phyloP scores from a whole-genome alignment of 2,797 vertebrate species.

The Phataginus tricuspis region DNA sequence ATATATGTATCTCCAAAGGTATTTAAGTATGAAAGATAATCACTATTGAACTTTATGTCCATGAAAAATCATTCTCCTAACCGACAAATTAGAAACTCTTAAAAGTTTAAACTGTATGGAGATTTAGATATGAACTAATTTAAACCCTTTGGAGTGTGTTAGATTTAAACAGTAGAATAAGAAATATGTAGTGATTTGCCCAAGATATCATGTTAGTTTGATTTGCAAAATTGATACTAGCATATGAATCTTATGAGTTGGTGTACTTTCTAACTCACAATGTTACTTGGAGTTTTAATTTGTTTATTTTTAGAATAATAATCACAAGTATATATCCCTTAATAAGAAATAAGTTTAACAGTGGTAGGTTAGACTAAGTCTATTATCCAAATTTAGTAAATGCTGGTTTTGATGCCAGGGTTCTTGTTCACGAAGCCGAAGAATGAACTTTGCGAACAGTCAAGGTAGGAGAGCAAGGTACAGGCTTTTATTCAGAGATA shows the following conservation, averaged over 20 bases:
- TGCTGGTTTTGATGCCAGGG: neutral
- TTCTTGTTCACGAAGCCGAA: no score
- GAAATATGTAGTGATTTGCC: neutral
- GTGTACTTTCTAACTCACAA: neutral
- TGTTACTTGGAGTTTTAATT: neutral
- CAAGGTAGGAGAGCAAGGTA: no score
- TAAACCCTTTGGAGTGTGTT: neutral
- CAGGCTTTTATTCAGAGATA: no score
- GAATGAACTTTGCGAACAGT: no score
- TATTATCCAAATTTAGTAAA: conserved; percentile 4
- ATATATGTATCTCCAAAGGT: neutral
- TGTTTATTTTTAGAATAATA: neutral
- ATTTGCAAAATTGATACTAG: neutral
- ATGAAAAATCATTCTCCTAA: neutral
- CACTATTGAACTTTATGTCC: neutral
- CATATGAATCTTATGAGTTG: neutral
- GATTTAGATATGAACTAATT: neutral
- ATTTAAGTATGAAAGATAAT: neutral
- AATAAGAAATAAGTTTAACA: neutral
- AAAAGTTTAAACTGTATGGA: neutral
- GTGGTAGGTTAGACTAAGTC: neutral
- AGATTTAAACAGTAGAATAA: neutral
- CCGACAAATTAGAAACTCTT: neutral
- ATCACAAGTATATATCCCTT: neutral
- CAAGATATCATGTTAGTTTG: neutral